A percentile compares a stretch with the other conserved stretches of the same genome.
phyloP scores from a whole-genome alignment of 2,113 vertebrate species.

The Pteropus alecto region DNA sequence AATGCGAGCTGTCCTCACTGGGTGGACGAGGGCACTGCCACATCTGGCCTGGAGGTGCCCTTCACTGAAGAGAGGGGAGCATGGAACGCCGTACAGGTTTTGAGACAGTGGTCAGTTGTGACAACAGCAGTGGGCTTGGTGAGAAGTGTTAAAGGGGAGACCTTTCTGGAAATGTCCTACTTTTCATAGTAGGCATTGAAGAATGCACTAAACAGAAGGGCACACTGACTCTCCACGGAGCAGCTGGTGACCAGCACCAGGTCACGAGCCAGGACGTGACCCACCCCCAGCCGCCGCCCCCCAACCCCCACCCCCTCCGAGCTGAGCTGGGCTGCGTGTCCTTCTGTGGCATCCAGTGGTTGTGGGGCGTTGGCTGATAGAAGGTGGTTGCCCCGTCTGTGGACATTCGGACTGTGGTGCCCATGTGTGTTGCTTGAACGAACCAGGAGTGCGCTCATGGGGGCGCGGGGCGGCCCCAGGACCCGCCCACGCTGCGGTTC shows the following conservation, averaged over 20 bases:
- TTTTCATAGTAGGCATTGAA: neutral
- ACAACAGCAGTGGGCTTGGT: neutral
- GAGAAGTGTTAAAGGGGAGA: neutral
- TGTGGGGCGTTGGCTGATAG: too few relatives aligned
- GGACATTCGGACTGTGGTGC: neutral
- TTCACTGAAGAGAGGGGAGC: too few relatives aligned
- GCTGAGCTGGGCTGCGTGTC: too few relatives aligned
- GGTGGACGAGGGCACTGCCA: accelerated
- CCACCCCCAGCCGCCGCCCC: too few relatives aligned
- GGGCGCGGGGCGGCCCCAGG: accelerated
- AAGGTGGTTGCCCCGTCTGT: neutral
- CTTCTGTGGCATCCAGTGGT: neutral
- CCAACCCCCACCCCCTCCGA: too few relatives aligned
- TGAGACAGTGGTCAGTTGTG: too few relatives aligned
- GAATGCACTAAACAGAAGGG: neutral
- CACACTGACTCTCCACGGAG: neutral
- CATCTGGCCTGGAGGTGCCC: neutral
- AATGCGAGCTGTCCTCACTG: neutral
- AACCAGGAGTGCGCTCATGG: accelerated
- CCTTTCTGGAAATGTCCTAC: neutral
- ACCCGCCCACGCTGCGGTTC: too few relatives aligned
- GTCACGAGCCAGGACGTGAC: neutral
- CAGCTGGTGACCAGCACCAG: neutral
- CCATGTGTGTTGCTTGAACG: accelerated
- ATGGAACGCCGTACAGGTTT: too few relatives aligned